These are phyloP conservation scores for Coremacera marginata DNA, from an alignment of 2,888 invertebrate species.

Conservation along the genomic window DNA sequence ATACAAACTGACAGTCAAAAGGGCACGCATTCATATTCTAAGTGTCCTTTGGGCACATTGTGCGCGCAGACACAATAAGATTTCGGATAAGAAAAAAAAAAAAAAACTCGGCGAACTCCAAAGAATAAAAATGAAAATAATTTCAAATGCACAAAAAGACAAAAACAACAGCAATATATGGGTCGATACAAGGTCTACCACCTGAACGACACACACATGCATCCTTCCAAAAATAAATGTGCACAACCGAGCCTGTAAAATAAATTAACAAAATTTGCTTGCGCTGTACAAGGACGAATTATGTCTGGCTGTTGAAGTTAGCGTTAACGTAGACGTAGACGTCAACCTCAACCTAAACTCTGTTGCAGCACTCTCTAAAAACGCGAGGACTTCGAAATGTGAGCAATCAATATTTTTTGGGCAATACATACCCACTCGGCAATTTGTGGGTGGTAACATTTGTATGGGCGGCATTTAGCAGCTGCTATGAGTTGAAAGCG, in stretches of 20 bases:
- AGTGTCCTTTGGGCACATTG: no score
- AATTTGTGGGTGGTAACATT: not conserved
- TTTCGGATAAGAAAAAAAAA: constrained; percentile 1
- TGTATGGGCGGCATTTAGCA: not conserved
- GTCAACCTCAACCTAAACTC: not conserved
- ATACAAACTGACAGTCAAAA: no score
- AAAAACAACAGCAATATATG: constrained; percentile 8
- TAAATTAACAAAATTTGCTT: not conserved
- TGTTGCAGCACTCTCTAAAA: not conserved
- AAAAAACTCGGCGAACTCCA: not conserved
- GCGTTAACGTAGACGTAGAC: not conserved
- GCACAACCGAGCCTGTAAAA: not conserved
- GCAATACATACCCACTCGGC: not conserved
- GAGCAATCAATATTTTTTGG: constrained; percentile 7
- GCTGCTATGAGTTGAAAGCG: not conserved
- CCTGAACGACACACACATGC: constrained; percentile 7
- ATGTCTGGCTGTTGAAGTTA: constrained; percentile 14
- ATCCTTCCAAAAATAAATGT: not conserved
- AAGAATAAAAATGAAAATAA: constrained; percentile 6
- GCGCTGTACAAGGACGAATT: constrained; percentile 27
- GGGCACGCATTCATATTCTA: no score
- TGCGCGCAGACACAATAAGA: no score
- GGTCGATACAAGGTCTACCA: constrained; percentile 35
- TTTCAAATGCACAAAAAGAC: not conserved
- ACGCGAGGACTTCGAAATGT: not conserved